Evolutionary conservation across 2,888 invertebrate species (phyloP), one percentile per base, ranked within the genome.

Genomic region (Dione vanillae): DNA sequence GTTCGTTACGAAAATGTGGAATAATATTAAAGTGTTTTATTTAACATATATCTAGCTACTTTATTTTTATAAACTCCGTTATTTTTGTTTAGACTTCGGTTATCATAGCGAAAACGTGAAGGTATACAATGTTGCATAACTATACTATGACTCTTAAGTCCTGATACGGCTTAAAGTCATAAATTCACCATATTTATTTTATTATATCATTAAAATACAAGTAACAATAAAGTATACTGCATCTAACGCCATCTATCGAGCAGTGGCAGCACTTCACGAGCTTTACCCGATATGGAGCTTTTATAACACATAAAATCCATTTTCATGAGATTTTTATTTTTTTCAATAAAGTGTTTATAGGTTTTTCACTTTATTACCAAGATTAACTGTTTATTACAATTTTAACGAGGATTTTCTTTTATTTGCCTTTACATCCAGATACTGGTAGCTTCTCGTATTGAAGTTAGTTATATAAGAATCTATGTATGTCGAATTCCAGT

Each of bases 321-420:
- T 80, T 83, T 85, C 79, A 83, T 80, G 81, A 80, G 75, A 65
- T 75, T 75, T 83, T 87, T 84, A 86, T 82, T 85, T 89, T 86
- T 86, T 84, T 84, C 85, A 84, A 87, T 87, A 89, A 89, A 88
- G 78, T 79, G 83, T 88, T 88, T 88, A 88, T 86, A 84, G 83
- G 84, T 77, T 80, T 81, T 80, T 71, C 79, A 78, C 74, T 85
- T 88, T 88, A 88, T 82, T 74, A 79, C 82, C 64, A 72, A 78
- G 80, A 85, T 81, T 27, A 81, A 81, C 82, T 78, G 79, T 82
- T 82, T 82, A 79, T 76, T 76, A 69, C 69, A 71, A 58, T 65
- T 69, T 75, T 56, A 62, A 76, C 75, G 71, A 74, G 67, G 54
- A 62, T 58, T 69, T 52, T 56, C 45, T 35, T 71, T 73, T 71